Evolutionary conservation across 1,140 invertebrate species (phyloP).

Genomic region (Schlechtendalia chinensis): DNA sequence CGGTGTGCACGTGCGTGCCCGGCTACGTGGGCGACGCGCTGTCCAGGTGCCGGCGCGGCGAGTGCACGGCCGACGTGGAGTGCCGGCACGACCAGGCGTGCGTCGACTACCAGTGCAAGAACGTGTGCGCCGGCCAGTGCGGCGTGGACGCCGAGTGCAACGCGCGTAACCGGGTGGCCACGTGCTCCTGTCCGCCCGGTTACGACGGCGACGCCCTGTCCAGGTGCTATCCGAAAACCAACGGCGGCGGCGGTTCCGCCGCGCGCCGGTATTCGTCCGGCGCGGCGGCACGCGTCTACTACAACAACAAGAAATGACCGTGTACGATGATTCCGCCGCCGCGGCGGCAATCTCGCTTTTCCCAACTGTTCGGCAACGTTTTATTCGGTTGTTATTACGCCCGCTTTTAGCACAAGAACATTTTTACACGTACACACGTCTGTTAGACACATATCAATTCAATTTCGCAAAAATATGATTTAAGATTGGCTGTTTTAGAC

Average conservation of each 20-base stretch:
- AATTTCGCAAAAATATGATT: too few species aligned
- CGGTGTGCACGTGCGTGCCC: constrained; percentile 75
- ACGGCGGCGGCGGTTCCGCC: not conserved
- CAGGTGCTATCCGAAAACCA: constrained; percentile 57
- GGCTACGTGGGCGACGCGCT: constrained; percentile 81
- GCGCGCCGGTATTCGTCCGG: not conserved
- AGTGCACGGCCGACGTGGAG: constrained; percentile 72
- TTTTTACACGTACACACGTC: too few species aligned
- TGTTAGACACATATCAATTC: too few species aligned
- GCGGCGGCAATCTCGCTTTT: too few species aligned
- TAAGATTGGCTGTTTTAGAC: too few species aligned
- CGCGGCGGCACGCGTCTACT: not conserved
- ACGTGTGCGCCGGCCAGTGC: constrained; percentile 77
- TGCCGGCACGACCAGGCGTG: constrained; percentile 64
- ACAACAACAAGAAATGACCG: constrained; percentile 26
- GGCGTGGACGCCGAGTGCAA: constrained; percentile 64
- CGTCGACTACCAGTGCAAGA: constrained; percentile 62
- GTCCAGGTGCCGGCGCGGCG: constrained; percentile 68
- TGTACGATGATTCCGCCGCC: too few species aligned
- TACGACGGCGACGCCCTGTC: constrained; percentile 77
- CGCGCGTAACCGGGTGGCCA: constrained; percentile 75
- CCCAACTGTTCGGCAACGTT: too few species aligned
- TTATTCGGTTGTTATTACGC: too few species aligned
- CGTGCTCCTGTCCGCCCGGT: constrained; percentile 80
- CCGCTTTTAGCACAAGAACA: too few species aligned